Evolutionary conservation across 2,888 invertebrate genomes (phyloP).

Genomic region (Kryphioiulus occultus): DNA sequence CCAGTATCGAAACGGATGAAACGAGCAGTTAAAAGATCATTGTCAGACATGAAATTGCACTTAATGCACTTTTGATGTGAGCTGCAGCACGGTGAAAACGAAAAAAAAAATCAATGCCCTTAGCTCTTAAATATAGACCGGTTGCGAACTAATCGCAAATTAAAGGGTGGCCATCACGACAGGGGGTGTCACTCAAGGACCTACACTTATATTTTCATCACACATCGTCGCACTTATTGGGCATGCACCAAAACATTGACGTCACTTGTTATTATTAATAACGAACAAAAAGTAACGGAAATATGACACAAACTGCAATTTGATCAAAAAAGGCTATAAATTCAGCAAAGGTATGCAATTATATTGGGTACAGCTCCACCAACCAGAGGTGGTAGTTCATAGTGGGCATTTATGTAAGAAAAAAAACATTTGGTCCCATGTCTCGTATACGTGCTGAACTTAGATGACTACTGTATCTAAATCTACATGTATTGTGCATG

Average conservation of each 20-base stretch:
- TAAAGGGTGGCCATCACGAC: neutral
- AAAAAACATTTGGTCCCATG: too few relatives aligned
- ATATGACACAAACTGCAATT: neutral
- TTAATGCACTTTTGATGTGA: constrained; percentile 32
- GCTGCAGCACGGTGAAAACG: neutral
- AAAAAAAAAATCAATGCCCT: constrained; percentile 17
- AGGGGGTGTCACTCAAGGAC: constrained; percentile 28
- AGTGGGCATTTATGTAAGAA: too few relatives aligned
- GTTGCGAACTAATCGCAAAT: constrained; percentile 4
- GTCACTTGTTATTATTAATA: neutral
- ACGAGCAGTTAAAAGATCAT: constrained; percentile 33
- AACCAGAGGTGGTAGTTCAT: too few relatives aligned
- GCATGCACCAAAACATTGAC: neutral
- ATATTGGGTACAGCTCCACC: too few relatives aligned
- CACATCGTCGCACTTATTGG: neutral
- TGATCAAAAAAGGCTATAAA: too few relatives aligned
- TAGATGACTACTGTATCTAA: too few relatives aligned
- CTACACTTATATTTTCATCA: constrained; percentile 2
- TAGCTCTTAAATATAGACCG: constrained; percentile 13
- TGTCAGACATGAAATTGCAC: constrained; percentile 34
- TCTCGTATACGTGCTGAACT: too few relatives aligned
- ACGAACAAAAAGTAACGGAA: neutral
- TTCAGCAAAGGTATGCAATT: too few relatives aligned
- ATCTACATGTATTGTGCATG: too few relatives aligned
- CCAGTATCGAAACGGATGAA: constrained; percentile 24